phyloP scores from a whole-genome alignment of 53 echinoderm and acorn worm genomes.

The Echinometra lucunter region DNA sequence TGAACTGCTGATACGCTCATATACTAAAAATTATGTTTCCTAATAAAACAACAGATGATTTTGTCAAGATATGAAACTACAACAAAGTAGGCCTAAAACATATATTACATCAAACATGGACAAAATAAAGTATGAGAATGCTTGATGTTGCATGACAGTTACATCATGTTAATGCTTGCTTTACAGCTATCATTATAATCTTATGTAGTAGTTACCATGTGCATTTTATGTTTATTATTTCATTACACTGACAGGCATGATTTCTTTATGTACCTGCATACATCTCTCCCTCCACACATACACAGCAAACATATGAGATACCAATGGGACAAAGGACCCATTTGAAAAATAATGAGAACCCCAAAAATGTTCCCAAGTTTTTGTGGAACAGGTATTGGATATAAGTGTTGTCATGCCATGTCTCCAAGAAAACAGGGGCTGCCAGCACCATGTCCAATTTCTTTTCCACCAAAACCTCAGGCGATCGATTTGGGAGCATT shows the following conservation, averaged over 20 bases:
- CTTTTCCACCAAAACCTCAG: too few relatives aligned
- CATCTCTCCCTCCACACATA: background rate
- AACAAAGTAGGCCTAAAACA: background rate
- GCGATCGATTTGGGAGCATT: too few relatives aligned
- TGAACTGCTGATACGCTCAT: too few relatives aligned
- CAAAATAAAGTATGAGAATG: slow-evolving; percentile 17
- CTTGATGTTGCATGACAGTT: slow-evolving; percentile 7
- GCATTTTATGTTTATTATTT: background rate
- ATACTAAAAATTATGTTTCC: background rate
- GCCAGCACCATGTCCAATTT: too few relatives aligned
- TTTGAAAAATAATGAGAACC: too few relatives aligned
- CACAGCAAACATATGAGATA: slow-evolving; percentile 6
- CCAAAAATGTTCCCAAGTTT: too few relatives aligned
- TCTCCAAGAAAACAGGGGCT: too few relatives aligned
- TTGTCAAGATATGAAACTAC: background rate
- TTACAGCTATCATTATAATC: slow-evolving; percentile 2
- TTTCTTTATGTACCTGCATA: background rate
- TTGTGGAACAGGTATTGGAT: too few relatives aligned
- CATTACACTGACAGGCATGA: background rate
- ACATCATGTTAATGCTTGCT: background rate
- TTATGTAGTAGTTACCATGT: background rate
- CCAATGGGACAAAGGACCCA: background rate
- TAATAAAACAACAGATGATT: background rate
- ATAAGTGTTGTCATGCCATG: too few relatives aligned
- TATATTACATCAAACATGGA: background rate